These are phyloP conservation scores for Amphiura filiformis DNA, from an alignment of 35 echinoderm and acorn worm species.

Conservation along the genomic window DNA sequence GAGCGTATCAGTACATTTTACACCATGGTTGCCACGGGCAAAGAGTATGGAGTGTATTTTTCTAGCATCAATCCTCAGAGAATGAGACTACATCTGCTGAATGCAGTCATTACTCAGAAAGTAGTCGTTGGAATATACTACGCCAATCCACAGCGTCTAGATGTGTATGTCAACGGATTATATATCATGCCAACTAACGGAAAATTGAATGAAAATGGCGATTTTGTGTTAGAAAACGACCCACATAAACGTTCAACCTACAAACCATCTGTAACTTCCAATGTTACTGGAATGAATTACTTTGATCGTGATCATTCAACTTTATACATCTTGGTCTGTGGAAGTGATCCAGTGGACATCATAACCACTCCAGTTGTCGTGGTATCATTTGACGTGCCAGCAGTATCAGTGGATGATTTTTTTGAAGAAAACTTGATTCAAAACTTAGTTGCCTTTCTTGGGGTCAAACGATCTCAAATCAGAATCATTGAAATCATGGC, in stretches of 20 bases:
- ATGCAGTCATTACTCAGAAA: constrained; percentile 46
- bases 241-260: constrained; percentile 46
- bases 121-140: constrained; percentile 77
- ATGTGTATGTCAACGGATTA: constrained; percentile 70
- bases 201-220: constrained; percentile 32
- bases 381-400: constrained; percentile 75
- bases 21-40: constrained; percentile 72
- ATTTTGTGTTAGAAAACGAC: constrained; percentile 68
- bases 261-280: constrained; percentile 55
- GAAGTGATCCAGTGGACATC: constrained; percentile 57
- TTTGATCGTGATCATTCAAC: constrained; percentile 57
- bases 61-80: constrained; percentile 88
- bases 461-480: constrained; percentile 63
- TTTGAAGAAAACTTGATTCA: constrained; percentile 93
- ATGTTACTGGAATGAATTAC: constrained; percentile 75
- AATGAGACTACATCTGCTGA: constrained; percentile 79
- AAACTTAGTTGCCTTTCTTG: constrained; percentile 67
- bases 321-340: constrained; percentile 48
- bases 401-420: constrained; percentile 79
- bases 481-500: constrained; percentile 78
- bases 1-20: constrained; percentile 97
- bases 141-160: constrained; percentile 86
- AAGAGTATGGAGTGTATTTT: constrained; percentile 80
- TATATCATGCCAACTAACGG: constrained; percentile 93
- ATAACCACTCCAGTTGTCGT: constrained; percentile 79